Base-by-base conservation (phyloP, 2,888 invertebrate species). In the Entomobrya multifasciata region DNA sequence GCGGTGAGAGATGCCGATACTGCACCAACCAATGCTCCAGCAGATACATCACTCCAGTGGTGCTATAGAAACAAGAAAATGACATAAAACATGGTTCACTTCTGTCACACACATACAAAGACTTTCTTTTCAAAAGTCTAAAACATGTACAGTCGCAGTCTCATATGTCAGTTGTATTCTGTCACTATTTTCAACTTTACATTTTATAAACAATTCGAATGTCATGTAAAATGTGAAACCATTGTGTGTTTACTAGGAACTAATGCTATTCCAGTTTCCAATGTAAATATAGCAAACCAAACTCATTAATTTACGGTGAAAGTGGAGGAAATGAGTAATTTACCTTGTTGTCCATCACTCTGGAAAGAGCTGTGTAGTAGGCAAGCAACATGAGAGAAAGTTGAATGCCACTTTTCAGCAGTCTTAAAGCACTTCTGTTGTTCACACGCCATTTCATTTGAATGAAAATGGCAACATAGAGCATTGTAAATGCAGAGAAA, bases 301-400 rank as follows among this genome's bases (percentile, higher is more conserved):
- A 57, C 52, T 41, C n/a, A 74, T 25, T 15, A 57, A 30, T 11
- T 22, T 17, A 62, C 13, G 20, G 49, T 22, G 65, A 15, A 80
- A 77, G 20, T 72, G 8, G 4, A 36, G 36, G 36, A 36, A 36
- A 36, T 82, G 0, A 10, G 67, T 36, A 70, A 62, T 55, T 85
- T 87, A 90, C 90, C 87, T 99, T 99, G 94, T 99, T 97, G 93
- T 99, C 97, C 0, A 97, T 97, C 49, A 99, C 95, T 47, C 99
- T 94, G 0, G 97, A 96, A 93, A 98, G 94, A n/a, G 96, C 95
- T 11, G 97, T 97, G 92, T 95, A 96, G 95, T 96, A 95, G 41
- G 98, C 96, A 92, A 96, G 93, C 93, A 95, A 94, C 88, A 98
- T 93, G 78, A 96, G 95, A 13, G 95, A 90, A 92, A 96, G 95